Conservation (phyloP, 2,888 invertebrate species). For the Plebejus anna region DNA sequence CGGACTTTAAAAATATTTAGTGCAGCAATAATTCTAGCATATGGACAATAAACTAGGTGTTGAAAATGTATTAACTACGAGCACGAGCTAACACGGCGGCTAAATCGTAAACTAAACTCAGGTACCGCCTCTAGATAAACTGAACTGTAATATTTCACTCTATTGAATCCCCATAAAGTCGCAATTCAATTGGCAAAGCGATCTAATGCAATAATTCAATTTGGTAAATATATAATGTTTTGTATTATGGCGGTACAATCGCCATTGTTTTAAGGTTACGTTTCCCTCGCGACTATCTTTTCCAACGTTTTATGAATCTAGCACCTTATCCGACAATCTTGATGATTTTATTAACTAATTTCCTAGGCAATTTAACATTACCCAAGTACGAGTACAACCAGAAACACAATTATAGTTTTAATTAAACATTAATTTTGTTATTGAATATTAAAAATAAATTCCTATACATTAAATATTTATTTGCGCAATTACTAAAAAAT, state of each 20-base stretch:
- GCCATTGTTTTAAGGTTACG: conserved; percentile 64
- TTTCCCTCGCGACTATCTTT: conserved; percentile 55
- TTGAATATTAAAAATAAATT: not conserved
- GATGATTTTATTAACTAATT: conserved; percentile 55
- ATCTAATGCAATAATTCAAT: conserved; percentile 28
- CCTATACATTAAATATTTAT: not conserved
- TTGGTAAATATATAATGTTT: conserved; percentile 22
- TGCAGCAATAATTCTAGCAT: conserved; percentile 5
- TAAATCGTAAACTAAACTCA: conserved; percentile 5
- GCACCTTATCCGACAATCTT: conserved; percentile 56
- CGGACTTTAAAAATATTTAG: not conserved
- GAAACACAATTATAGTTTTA: not conserved
- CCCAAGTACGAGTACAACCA: conserved; percentile 30
- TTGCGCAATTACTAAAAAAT: not conserved
- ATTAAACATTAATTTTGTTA: not conserved
- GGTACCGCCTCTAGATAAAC: conserved; percentile 15
- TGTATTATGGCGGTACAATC: conserved; percentile 39
- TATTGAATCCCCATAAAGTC: not conserved
- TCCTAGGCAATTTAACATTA: conserved; percentile 45
- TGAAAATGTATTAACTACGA: conserved; percentile 26
- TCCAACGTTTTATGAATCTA: conserved; percentile 49
- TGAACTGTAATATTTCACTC: not conserved
- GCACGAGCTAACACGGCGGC: conserved; percentile 23
- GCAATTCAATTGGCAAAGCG: not conserved
- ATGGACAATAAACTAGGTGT: conserved; percentile 3